Evolutionary conservation across 2,113 vertebrate genomes (phyloP), one percentile per base, ranked within the genome.

Genomic region (Asarcornis scutulata): DNA sequence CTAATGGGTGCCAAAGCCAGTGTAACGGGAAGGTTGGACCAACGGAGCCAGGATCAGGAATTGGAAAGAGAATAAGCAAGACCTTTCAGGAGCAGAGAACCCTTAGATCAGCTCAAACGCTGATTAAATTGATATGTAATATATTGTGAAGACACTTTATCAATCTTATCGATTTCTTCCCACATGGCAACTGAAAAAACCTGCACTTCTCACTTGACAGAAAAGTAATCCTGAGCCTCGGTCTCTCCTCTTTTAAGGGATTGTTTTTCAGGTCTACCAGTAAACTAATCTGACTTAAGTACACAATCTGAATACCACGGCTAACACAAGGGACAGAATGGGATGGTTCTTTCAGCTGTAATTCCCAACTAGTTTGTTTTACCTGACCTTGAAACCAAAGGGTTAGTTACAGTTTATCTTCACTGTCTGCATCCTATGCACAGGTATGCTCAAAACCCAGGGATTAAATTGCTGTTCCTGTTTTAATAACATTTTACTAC

Each of bases 211-310:
- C 72, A 93, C 89, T 83, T 44, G 72, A 85, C 88, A 91, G 88
- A 77, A 93, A 86, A 63, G 50, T 77, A 86, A 96, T 50, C 72
- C 86, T n/a, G 52, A 83, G 4, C 32, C 59, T 77, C 44, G 31
- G 27, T 76, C 83, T 74, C 52, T 63, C 81, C 26, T 88, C 71
- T 80, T 88, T 64, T 63, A 81, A 63, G 46, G 76, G 94, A 93
- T 83, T 90, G 85, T 55, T 95, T 97, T 94, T 86, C 92, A 95
- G 90, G 72, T 72, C 79, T 64, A 62, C 67, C 79, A 91, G 85
- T 58, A 91, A 97, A 87, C 9, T 77, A 42, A 93, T 34, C 92
- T 77, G 75, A 44, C 53, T 6, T 6, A 17, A 83, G 63, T 62
- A 76, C 42, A 81, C 74, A 32, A 4, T 0, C 1, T 32, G 78